Conservation (phyloP, 2,113 vertebrate genomes). For the Scatophagus argus region DNA sequence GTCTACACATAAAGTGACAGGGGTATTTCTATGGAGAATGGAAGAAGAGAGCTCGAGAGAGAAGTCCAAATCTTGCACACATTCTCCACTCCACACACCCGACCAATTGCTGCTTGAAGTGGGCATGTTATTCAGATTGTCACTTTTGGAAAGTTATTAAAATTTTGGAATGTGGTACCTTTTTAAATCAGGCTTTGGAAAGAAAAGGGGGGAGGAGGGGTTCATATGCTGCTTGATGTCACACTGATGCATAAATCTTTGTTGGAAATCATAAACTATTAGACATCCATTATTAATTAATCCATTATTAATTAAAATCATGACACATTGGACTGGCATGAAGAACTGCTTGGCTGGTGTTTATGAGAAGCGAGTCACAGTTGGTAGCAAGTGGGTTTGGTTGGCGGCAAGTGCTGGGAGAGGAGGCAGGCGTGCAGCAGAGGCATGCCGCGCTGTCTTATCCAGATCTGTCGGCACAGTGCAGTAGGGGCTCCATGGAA, state of each 20-base stretch:
- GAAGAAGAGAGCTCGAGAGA: too few species aligned
- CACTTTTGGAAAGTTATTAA: not conserved
- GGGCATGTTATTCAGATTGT: not conserved
- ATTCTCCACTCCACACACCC: not conserved
- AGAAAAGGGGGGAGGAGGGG: not conserved
- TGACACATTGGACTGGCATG: conserved; percentile 13
- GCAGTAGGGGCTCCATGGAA: conserved; percentile 20
- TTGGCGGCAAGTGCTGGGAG: conserved; percentile 30
- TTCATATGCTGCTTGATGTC: not conserved
- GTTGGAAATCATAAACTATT: conserved; percentile 15
- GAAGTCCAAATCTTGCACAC: not conserved
- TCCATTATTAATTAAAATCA: conserved; percentile 16
- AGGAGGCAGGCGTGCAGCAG: conserved; percentile 42
- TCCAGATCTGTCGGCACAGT: conserved; percentile 36
- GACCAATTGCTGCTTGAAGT: not conserved
- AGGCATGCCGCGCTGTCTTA: conserved; percentile 35
- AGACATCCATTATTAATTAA: not conserved
- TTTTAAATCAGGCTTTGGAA: not conserved
- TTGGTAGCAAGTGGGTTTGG: conserved; percentile 48
- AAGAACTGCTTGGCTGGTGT: conserved; percentile 40
- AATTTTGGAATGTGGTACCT: not conserved
- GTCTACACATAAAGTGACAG: not conserved
- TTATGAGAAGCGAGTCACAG: conserved; percentile 51
- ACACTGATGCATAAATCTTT: not conserved
- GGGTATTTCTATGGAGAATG: not conserved